These are phyloP conservation scores for Drosophila fulvimacula DNA, from an alignment of 2,888 invertebrate species.

Conservation along the genomic window DNA sequence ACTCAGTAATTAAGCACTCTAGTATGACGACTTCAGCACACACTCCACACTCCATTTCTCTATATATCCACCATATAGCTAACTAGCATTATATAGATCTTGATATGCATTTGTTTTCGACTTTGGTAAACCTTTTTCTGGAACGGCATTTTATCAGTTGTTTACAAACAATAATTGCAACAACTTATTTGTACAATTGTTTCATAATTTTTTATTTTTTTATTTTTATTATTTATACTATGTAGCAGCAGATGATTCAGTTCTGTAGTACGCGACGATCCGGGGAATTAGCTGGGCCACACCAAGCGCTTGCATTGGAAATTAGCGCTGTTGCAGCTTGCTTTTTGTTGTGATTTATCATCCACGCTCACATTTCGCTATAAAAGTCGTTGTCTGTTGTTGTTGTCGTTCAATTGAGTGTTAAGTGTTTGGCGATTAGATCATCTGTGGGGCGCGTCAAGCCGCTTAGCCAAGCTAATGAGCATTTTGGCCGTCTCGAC, in stretches of 20 bases:
- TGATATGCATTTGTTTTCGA: not conserved
- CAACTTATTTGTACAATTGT: not conserved
- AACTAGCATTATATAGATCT: not conserved
- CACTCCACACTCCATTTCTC: not conserved
- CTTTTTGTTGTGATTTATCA: conserved; percentile 50
- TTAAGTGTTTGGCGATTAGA: conserved; percentile 66
- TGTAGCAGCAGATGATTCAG: conserved; percentile 36
- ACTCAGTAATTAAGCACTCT: too few relatives aligned
- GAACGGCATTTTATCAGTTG: not conserved
- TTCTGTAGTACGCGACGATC: conserved; percentile 6
- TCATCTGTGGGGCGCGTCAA: conserved; percentile 62
- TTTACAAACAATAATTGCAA: conserved; percentile 6
- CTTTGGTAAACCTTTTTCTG: not conserved
- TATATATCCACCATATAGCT: not conserved
- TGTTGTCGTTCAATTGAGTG: conserved; percentile 49
- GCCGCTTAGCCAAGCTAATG: conserved; percentile 59
- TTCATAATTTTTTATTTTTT: not conserved
- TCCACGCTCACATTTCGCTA: conserved; percentile 37
- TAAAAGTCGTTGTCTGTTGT: conserved; percentile 10
- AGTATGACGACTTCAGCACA: not conserved
- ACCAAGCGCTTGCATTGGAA: conserved; percentile 27
- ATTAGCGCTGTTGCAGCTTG: conserved; percentile 33
- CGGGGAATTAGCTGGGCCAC: conserved; percentile 16
- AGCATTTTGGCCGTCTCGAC: conserved; percentile 34
- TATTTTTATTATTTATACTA: not conserved